Conservation (phyloP, 2,888 invertebrate genomes). For the Marronus borbonicus region DNA sequence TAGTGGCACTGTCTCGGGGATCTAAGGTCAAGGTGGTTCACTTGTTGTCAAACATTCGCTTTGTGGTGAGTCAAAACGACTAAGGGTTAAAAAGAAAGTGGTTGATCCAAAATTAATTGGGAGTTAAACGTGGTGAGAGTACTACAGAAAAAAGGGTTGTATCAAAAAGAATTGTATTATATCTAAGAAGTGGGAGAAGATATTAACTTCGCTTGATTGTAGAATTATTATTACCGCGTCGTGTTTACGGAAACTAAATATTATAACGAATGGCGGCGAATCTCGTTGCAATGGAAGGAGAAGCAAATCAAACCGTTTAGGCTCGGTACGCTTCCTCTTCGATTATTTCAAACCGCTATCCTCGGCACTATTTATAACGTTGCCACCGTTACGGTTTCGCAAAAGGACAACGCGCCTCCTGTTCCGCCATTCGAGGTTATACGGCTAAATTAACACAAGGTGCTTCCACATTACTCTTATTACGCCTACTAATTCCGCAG, state of each 20-base stretch:
- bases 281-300: neutral
- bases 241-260: neutral
- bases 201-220: too few relatives aligned
- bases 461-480: constrained; percentile 56
- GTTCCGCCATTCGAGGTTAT: constrained; percentile 51
- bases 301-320: constrained; percentile 29
- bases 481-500: constrained; percentile 52
- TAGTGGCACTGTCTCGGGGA: too few relatives aligned
- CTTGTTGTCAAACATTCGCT: too few relatives aligned
- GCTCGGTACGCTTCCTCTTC: constrained; percentile 5
- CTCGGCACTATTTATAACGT: constrained; percentile 49
- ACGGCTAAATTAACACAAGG: constrained; percentile 55
- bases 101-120: too few relatives aligned
- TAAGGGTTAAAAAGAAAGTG: too few relatives aligned
- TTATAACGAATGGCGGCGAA: neutral
- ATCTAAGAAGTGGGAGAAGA: too few relatives aligned
- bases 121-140: too few relatives aligned
- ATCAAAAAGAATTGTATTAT: too few relatives aligned
- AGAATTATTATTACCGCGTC: too few relatives aligned
- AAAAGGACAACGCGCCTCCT: constrained; percentile 51
- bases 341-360: constrained; percentile 31
- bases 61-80: too few relatives aligned
- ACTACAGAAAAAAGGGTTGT: too few relatives aligned
- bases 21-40: too few relatives aligned
- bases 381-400: constrained; percentile 48